A percentile compares a stretch with the other conserved stretches of the same genome.
Conservation (phyloP, 2,888 invertebrate genomes). For the Ophion slaviceki region DNA sequence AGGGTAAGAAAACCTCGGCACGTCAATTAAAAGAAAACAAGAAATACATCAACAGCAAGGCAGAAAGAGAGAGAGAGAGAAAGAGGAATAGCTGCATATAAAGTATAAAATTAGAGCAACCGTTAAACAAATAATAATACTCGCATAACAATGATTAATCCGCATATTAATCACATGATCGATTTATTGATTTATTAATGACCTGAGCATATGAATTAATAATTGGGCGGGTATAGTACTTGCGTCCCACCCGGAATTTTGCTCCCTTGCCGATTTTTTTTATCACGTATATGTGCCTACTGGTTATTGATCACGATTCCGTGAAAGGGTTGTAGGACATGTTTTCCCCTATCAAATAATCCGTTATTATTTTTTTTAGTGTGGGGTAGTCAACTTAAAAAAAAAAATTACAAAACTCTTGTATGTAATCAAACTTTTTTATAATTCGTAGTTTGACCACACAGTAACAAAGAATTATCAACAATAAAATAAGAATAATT, state of each 20-base stretch:
- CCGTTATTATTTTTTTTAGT: too few species aligned
- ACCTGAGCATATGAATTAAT: conserved; percentile 22
- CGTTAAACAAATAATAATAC: conserved; percentile 59
- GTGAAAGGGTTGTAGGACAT: too few species aligned
- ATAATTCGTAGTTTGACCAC: too few species aligned
- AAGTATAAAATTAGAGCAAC: conserved; percentile 12
- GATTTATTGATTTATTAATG: conserved; percentile 37
- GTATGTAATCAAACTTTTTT: too few species aligned
- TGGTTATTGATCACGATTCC: too few species aligned
- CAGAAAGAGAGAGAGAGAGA: conserved; percentile 38
- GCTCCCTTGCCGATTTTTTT: conserved; percentile 52
- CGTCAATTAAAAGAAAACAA: conserved; percentile 51
- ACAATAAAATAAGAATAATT: too few species aligned
- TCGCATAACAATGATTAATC: conserved; percentile 58
- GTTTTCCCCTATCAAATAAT: too few species aligned
- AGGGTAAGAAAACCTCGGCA: conserved; percentile 84
- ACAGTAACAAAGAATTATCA: too few species aligned
- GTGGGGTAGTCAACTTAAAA: too few species aligned
- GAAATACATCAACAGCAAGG: conserved; percentile 29
- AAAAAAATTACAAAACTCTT: too few species aligned
- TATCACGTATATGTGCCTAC: conserved; percentile 1
- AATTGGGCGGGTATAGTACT: conserved; percentile 51
- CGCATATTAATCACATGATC: conserved; percentile 15
- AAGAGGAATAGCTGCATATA: neutral
- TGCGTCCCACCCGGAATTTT: conserved; percentile 39